phyloP scores from a whole-genome alignment of 2,888 invertebrate species.

The Oithona nana region DNA sequence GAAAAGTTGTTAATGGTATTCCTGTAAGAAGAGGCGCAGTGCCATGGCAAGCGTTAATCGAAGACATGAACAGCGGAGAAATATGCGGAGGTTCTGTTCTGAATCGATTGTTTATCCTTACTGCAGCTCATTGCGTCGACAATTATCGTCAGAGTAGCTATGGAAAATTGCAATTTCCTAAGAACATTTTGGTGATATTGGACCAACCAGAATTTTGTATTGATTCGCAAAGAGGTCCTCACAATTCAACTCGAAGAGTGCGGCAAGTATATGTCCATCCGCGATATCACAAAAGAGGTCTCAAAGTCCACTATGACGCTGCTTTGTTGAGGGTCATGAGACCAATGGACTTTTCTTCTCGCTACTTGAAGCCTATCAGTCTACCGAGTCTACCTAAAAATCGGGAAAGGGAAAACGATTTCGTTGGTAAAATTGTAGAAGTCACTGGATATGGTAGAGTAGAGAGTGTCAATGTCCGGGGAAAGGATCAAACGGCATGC shows the following conservation, averaged over 20 bases:
- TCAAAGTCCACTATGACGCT: neutral
- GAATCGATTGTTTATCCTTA: neutral
- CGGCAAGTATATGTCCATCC: neutral
- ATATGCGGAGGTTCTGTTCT: neutral
- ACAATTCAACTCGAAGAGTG: neutral
- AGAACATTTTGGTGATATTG: neutral
- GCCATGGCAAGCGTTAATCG: neutral
- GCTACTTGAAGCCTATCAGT: neutral
- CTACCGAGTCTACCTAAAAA: neutral
- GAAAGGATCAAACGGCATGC: neutral
- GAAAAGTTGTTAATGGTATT: neutral
- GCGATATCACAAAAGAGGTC: neutral
- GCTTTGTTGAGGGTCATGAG: neutral
- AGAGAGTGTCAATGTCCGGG: neutral
- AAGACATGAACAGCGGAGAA: neutral
- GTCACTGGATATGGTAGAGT: neutral
- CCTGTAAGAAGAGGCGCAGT: neutral
- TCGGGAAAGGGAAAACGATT: neutral
- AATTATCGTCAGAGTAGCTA: neutral
- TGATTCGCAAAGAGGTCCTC: no score
- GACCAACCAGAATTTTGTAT: neutral
- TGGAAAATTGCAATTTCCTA: neutral
- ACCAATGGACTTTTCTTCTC: neutral
- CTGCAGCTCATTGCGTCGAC: neutral
- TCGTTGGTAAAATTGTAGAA: neutral